Evolutionary conservation across 2,113 vertebrate species (phyloP).

Genomic region (Struthidea cinerea): DNA sequence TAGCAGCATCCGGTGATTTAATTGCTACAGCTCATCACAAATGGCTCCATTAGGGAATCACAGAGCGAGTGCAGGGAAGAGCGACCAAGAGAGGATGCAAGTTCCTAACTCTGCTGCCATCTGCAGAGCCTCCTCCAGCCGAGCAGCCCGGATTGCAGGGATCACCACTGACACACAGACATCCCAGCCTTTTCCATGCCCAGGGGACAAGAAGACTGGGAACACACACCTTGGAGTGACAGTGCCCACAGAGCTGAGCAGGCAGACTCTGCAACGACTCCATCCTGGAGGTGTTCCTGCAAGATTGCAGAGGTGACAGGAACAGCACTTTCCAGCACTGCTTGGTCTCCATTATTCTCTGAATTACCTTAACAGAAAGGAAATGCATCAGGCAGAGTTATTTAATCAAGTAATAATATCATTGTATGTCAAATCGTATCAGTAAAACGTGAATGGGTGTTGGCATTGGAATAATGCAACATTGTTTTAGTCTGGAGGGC

Average conservation of each 20-base stretch:
- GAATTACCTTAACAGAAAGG: background rate
- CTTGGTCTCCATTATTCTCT: background rate
- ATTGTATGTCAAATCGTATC: background rate
- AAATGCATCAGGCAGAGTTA: background rate
- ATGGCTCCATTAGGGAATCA: background rate
- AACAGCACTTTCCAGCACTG: background rate
- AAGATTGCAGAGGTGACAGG: background rate
- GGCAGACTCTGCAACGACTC: slow-evolving; percentile 28
- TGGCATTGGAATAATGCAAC: background rate
- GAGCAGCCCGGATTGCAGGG: background rate
- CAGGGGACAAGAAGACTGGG: background rate
- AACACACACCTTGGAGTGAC: slow-evolving; percentile 66
- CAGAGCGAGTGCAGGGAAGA: background rate
- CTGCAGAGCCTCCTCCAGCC: slow-evolving; percentile 35
- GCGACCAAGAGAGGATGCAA: background rate
- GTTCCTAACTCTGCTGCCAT: slow-evolving; percentile 40
- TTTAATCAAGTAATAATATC: background rate
- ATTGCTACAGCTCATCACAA: background rate
- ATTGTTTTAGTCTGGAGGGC: background rate
- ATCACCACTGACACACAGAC: background rate
- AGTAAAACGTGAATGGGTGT: background rate
- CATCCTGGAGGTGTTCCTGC: background rate
- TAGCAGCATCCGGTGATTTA: background rate
- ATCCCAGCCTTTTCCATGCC: background rate
- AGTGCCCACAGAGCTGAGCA: slow-evolving; percentile 70